Conservation (phyloP, 2,888 invertebrate genomes). For the Pristionchus arcanus region DNA sequence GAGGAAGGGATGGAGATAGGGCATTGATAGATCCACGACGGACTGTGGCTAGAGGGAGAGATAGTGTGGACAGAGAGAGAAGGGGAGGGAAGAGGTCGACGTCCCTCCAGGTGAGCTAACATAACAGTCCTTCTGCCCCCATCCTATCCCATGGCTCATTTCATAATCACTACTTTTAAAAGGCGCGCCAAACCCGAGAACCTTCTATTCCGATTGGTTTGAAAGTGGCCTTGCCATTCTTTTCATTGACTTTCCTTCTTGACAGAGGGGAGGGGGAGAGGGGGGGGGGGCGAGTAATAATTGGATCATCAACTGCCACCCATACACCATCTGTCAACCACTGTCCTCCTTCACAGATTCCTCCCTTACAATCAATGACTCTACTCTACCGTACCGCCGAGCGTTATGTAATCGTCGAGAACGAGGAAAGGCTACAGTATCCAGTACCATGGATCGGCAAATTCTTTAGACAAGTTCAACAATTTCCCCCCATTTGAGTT, state of each 20-base stretch:
- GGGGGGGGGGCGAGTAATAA: slow-evolving; percentile 24
- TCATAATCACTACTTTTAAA: background rate
- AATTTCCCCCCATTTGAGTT: slow-evolving; percentile 1
- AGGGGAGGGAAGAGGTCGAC: background rate
- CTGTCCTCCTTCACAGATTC: background rate
- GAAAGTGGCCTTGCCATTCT: slow-evolving; percentile 47
- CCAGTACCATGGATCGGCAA: too few species aligned
- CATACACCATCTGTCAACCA: slow-evolving; percentile 45
- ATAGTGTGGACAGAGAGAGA: slow-evolving; percentile 33
- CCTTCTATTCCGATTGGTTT: background rate
- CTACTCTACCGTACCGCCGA: background rate
- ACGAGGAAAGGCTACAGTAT: background rate
- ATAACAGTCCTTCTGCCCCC: slow-evolving; percentile 35
- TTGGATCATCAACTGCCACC: slow-evolving; percentile 46
- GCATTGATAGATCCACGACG: slow-evolving; percentile 28
- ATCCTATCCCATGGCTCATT: background rate
- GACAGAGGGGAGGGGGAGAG: background rate
- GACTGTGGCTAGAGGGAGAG: background rate
- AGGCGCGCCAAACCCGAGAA: background rate
- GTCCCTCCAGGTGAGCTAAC: slow-evolving; percentile 35
- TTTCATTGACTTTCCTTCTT: slow-evolving; percentile 35
- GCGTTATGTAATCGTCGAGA: background rate
- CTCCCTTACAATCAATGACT: background rate
- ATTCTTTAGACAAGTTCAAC: background rate
- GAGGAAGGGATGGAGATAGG: slow-evolving; percentile 28